Evolutionary conservation across 2,797 vertebrate species (phyloP).

Genomic region (Myoxocephalus aenaeus): DNA sequence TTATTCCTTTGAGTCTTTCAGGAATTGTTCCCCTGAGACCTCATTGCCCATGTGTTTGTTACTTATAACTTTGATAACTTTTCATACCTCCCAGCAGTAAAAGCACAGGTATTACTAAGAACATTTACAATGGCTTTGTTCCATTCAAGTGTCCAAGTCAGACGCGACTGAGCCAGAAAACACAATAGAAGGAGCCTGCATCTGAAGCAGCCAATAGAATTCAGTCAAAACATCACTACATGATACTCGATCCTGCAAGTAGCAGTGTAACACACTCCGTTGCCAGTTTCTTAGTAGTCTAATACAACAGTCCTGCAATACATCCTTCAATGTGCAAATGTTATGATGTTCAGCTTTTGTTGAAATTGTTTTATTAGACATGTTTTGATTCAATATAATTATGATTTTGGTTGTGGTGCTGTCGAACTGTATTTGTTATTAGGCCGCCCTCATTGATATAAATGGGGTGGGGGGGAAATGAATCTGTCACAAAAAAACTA

Average conservation of each 20-base stretch:
- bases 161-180: not conserved
- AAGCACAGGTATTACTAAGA: not conserved
- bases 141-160: not conserved
- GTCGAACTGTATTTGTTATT: not conserved
- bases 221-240: not conserved
- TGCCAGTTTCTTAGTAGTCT: not conserved
- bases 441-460: not conserved
- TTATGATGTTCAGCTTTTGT: too few species aligned
- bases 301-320: not conserved
- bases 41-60: not conserved
- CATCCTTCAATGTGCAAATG: too few species aligned
- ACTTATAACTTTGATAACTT: not conserved
- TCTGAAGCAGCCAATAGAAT: not conserved
- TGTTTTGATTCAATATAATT: too few species aligned
- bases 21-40: not conserved
- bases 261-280: not conserved
- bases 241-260: not conserved
- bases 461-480: not conserved
- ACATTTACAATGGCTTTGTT: not conserved
- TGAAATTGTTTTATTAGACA: too few species aligned
- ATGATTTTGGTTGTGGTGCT: too few species aligned
- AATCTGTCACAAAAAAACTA: too few species aligned
- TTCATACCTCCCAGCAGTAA: not conserved
- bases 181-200: not conserved
- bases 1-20: not conserved